Conservation (phyloP, 1,140 invertebrate species). For the Orchestia grillus region DNA sequence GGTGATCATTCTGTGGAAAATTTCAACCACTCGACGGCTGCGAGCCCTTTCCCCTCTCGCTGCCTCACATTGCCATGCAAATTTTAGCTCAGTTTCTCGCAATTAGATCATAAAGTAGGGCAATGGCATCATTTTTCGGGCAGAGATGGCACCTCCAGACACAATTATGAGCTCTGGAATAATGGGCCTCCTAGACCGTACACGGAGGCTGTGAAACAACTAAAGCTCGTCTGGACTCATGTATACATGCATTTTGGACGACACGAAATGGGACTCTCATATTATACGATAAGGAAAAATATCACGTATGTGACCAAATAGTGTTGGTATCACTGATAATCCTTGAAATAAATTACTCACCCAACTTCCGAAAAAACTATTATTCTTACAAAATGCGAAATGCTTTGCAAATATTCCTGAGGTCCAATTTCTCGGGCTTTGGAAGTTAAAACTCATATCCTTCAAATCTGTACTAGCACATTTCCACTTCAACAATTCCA, state of each 20-base stretch:
- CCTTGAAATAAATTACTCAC: neutral
- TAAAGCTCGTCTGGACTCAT: neutral
- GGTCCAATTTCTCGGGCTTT: neutral
- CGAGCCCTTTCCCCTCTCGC: neutral
- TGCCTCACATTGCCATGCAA: constrained; percentile 46
- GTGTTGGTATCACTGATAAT: neutral
- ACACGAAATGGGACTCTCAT: neutral
- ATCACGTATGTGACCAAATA: neutral
- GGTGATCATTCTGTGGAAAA: constrained; percentile 9
- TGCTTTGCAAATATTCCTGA: neutral
- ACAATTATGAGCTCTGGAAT: constrained; percentile 48
- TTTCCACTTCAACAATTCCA: neutral
- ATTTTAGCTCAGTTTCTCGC: constrained; percentile 55
- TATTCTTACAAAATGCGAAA: neutral
- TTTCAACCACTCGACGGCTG: constrained; percentile 15
- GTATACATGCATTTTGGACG: neutral
- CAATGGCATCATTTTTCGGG: constrained; percentile 55
- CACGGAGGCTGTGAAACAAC: neutral
- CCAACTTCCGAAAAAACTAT: neutral
- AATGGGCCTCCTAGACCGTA: constrained; percentile 18
- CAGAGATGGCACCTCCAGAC: constrained; percentile 50
- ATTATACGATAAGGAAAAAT: neutral
- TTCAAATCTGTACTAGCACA: neutral
- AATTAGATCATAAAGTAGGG: constrained; percentile 49
- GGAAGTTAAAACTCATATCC: neutral